Evolutionary conservation across 2,113 vertebrate genomes (phyloP).

Genomic region (Nothoprocta perdicaria): DNA sequence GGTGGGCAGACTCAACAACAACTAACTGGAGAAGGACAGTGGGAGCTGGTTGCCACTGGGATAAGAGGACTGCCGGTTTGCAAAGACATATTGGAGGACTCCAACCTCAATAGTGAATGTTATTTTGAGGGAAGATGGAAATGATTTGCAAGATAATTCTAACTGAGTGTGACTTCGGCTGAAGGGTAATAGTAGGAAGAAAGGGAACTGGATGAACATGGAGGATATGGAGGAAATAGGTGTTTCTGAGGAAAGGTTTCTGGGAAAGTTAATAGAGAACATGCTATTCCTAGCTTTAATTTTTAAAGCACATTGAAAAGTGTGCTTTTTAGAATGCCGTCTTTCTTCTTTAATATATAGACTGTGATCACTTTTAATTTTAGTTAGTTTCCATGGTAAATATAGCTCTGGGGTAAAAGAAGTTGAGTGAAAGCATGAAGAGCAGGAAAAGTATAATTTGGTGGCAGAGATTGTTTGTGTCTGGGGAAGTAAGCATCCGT

Average conservation of each 20-base stretch:
- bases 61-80: neutral
- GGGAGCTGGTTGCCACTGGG: neutral
- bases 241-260: neutral
- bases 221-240: neutral
- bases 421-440: neutral
- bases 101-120: accelerated
- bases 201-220: neutral
- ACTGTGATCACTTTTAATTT: neutral
- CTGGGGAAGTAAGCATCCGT: neutral
- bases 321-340: neutral
- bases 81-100: neutral
- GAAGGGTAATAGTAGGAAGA: neutral
- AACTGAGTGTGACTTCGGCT: neutral
- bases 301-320: neutral
- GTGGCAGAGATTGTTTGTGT: neutral
- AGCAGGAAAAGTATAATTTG: neutral
- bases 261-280: neutral
- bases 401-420: neutral
- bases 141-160: neutral
- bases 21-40: neutral
- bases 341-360: neutral
- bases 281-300: neutral
- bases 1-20: neutral
- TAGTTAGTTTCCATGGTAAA: neutral
- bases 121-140: neutral